Evolutionary conservation across 2,888 invertebrate genomes (phyloP).

Genomic region (Hermaeophaga mercurialis): DNA sequence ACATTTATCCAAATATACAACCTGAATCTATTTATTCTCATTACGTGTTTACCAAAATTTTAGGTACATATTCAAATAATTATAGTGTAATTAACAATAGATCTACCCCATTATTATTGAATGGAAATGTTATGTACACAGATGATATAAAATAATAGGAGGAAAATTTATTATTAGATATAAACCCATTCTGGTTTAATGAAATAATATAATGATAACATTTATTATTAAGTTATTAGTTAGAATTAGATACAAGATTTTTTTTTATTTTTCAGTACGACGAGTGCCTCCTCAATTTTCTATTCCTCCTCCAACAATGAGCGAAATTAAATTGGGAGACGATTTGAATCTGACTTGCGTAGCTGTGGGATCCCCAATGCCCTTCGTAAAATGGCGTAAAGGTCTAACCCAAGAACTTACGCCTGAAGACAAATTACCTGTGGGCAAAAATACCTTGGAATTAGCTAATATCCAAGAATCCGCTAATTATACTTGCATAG

Average conservation of each 20-base stretch:
- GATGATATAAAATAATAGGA: no score
- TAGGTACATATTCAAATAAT: no score
- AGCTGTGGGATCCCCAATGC: constrained; percentile 98
- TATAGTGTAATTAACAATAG: no score
- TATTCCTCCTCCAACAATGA: constrained; percentile 82
- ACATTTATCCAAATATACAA: not conserved
- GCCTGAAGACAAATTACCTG: constrained; percentile 84
- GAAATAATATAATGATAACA: no score
- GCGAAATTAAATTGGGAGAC: constrained; percentile 90
- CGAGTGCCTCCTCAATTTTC: constrained; percentile 96
- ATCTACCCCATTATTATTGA: no score
- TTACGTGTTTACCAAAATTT: not conserved
- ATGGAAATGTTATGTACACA: no score
- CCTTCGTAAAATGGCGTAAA: constrained; percentile 92
- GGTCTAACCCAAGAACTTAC: constrained; percentile 85
- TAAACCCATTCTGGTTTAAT: no score
- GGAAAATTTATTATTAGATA: no score
- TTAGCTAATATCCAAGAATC: constrained; percentile 88
- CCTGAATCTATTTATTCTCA: not conserved
- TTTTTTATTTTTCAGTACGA: constrained; percentile 76
- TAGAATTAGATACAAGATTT: constrained; percentile 10
- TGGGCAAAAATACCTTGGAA: constrained; percentile 85
- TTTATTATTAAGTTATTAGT: no score
- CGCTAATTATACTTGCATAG: constrained; percentile 96
- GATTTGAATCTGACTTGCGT: constrained; percentile 94